A percentile compares a stretch with the other conserved stretches of the same genome.
phyloP scores from a whole-genome alignment of 1,140 invertebrate species.

The Propsilocerus akamusi region DNA sequence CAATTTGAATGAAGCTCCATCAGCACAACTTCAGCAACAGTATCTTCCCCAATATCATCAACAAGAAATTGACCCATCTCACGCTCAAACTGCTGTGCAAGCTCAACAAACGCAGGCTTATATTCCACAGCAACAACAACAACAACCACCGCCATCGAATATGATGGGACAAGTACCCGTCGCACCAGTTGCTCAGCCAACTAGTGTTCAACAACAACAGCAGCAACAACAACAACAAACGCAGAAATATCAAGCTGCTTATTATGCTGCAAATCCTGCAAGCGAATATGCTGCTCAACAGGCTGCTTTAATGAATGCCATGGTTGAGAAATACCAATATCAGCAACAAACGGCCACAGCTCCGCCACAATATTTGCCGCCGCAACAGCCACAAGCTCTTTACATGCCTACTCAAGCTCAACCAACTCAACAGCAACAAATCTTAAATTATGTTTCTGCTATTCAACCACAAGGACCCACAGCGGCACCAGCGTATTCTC shows the following conservation, averaged over 20 bases:
- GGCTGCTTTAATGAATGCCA: background rate
- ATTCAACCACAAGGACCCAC: constrained; percentile 1
- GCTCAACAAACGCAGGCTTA: background rate
- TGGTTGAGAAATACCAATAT: background rate
- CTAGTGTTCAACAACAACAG: background rate
- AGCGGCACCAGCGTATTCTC: background rate
- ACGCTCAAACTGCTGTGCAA: constrained; percentile 5
- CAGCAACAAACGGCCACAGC: background rate
- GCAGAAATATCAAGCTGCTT: constrained; percentile 2
- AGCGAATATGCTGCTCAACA: constrained; percentile 2
- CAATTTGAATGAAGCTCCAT: constrained; percentile 26
- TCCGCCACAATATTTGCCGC: background rate
- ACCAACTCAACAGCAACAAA: background rate
- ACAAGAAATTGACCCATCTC: constrained; percentile 14
- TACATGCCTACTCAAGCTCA: background rate
- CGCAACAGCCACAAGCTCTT: background rate
- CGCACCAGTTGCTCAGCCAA: background rate
- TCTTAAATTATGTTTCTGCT: background rate
- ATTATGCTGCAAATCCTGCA: background rate
- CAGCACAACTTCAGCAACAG: constrained; percentile 15
- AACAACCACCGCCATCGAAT: background rate
- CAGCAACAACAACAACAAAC: too few relatives aligned
- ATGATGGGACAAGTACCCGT: background rate
- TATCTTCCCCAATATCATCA: constrained; percentile 16
- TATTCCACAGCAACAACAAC: background rate